Base-by-base conservation (phyloP, 2,888 invertebrate genomes). In the Acanthosepion lycidas region DNA sequence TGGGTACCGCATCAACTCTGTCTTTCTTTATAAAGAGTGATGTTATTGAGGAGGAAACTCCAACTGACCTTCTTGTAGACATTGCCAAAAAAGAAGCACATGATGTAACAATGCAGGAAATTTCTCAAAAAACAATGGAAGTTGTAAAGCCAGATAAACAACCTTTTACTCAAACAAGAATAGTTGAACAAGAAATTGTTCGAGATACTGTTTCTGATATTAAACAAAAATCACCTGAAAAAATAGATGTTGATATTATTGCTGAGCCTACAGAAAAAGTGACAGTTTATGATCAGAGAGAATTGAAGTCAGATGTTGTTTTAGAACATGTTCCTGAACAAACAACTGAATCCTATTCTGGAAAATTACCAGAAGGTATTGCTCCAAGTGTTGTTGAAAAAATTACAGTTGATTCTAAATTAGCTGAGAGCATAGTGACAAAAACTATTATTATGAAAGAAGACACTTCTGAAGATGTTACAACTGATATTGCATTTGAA, bases 401-500 rank as follows among this genome's bases (percentile, higher is more conserved):
- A 64, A 53, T 42, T 20, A 42, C 94, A 26, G 15, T 55, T 5
- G 42, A 26, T 55, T 55, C 94, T 6, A 42, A 55, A 42, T 12
- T 42, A 94, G 55, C 23, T 28, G 94, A 26, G 28, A 53, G 15
- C 28, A 12, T 94, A 42, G 48, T 64, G 64, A 55, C 94, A 59
- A 94, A 94, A 94, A 55, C 94, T 33, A 18, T 49, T 42, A 26
- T 28, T 26, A 59, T 94, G 33, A 51, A 92, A 48, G 59, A 59
- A n/a, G 55, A 53, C 20, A 42, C 49, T 8, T 9, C 33, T 53
- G 28, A 23, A 59, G 94, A 51, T 94, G 94, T 23, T 51, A 23
- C 53, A 51, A 42, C 94, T 49, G 94, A 94, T 94, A 59, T 94
- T 53, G n/a, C 15, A 59, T 9, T 12, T n/a, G 94, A 53, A 94